Evolutionary conservation across 2,888 invertebrate species (phyloP), one percentile per base, ranked within the genome.

Genomic region (Pegoplata infirma): DNA sequence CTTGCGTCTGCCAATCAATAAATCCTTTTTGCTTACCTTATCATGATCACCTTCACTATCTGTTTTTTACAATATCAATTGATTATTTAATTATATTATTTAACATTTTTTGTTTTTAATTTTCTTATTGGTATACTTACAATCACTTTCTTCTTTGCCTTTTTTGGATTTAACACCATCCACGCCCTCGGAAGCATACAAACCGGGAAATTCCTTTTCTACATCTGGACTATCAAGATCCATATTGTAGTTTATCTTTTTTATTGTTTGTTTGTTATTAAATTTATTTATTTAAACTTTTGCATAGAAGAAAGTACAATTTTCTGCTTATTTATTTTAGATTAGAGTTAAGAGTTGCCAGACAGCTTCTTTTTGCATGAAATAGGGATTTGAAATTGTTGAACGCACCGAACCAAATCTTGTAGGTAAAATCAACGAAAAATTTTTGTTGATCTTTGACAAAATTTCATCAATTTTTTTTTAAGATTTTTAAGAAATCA

Each of bases 131-230:
- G 6, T 47, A 5, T 74, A 83, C 94, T 92, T 92, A 95, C 95
- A 95, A 87, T 96, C 95, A 87, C 95, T 95, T 89, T 96, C 95
- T 86, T 95, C 95, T 85, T 94, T 93, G 81, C 85, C 88, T 72
- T 89, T 90, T 61, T 85, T 87, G 0, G 84, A 85, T 78, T 84
- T 88, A 56, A 82, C 81, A 49, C 76, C 79, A 55, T 86, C 86
- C 3, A 82, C 76, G 40, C 93, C 94, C 90, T 96, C 96, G 2
- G 95, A 94, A 40, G 95, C 95, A 87, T 96, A 97, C 63, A 96
- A 90, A 53, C 97, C 96, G 21, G 96, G 96, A 89, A 97, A 97
- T 87, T 96, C 96, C 88, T 96, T 96, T 90, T 96, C 96, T 40
- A 95, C 95, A 87, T 97, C 96, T 23, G 96, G 96, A 89, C 96